Conservation (phyloP, 1,140 invertebrate genomes). For the Formica selysi region DNA sequence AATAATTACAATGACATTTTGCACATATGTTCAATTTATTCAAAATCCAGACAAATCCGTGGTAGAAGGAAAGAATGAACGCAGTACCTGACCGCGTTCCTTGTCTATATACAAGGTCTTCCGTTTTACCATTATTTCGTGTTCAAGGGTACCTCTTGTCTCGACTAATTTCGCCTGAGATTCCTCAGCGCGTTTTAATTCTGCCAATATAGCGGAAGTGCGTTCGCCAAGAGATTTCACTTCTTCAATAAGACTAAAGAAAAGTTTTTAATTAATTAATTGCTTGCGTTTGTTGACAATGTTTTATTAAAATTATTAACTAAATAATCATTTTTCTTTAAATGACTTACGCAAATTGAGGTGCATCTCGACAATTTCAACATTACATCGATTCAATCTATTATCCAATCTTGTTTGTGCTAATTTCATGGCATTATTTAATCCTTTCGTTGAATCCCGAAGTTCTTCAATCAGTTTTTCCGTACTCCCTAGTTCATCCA, state of each 20-base stretch:
- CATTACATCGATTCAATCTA: slow-evolving; percentile 88
- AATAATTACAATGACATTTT: background rate
- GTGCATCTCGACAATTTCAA: slow-evolving; percentile 91
- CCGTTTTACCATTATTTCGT: slow-evolving; percentile 91
- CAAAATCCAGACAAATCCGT: slow-evolving; percentile 88
- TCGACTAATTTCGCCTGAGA: slow-evolving; percentile 88
- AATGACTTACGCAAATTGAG: slow-evolving; percentile 88
- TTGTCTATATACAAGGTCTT: slow-evolving; percentile 91
- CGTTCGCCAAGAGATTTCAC: slow-evolving; percentile 90
- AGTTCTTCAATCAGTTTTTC: slow-evolving; percentile 90
- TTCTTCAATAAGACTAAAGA: slow-evolving; percentile 89
- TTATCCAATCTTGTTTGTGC: slow-evolving; percentile 92
- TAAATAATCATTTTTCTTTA: background rate
- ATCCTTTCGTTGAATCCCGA: slow-evolving; percentile 88
- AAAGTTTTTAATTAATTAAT: background rate
- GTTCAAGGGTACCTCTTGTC: slow-evolving; percentile 89
- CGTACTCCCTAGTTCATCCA: slow-evolving; percentile 90
- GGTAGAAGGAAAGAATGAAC: slow-evolving; percentile 90
- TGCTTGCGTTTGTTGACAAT: background rate
- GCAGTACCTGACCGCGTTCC: slow-evolving; percentile 88
- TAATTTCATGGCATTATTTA: slow-evolving; percentile 91
- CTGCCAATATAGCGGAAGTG: slow-evolving; percentile 88
- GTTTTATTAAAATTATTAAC: slow-evolving; percentile 20
- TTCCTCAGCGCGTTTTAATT: slow-evolving; percentile 88
- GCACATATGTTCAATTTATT: slow-evolving; percentile 24